Conservation (phyloP, 2,797 vertebrate genomes). For the Paguma larvata region DNA sequence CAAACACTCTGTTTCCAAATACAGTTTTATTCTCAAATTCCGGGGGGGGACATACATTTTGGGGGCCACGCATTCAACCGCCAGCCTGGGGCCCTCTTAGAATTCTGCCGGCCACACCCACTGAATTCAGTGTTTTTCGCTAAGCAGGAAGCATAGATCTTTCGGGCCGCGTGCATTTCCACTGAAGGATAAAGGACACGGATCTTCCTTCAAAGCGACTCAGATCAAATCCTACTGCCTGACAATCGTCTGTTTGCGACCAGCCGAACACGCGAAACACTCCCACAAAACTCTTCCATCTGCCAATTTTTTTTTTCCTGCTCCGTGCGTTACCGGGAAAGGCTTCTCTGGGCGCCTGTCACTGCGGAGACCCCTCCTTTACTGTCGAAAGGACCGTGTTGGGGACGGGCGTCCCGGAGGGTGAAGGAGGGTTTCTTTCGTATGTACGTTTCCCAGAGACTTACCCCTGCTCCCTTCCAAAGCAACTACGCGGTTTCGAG, state of each 20-base stretch:
- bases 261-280: fast-evolving
- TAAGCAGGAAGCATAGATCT: no score
- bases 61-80: not conserved
- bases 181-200: fast-evolving
- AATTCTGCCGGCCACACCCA: no score
- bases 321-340: not conserved
- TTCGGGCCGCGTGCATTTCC: fast-evolving
- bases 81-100: no score
- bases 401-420: not conserved
- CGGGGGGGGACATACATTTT: not conserved
- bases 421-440: not conserved
- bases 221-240: fast-evolving
- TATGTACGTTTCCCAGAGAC: not conserved
- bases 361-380: not conserved
- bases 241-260: not conserved
- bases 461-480: not conserved
- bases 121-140: fast-evolving
- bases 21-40: fast-evolving
- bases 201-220: not conserved
- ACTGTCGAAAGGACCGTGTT: not conserved
- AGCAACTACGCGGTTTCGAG: constrained; percentile 56
- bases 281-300: not conserved
- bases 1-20: not conserved
- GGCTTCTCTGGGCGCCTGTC: not conserved
- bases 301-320: fast-evolving